Base-by-base conservation (phyloP, 2,113 vertebrate species). In the Elephas maximus region DNA sequence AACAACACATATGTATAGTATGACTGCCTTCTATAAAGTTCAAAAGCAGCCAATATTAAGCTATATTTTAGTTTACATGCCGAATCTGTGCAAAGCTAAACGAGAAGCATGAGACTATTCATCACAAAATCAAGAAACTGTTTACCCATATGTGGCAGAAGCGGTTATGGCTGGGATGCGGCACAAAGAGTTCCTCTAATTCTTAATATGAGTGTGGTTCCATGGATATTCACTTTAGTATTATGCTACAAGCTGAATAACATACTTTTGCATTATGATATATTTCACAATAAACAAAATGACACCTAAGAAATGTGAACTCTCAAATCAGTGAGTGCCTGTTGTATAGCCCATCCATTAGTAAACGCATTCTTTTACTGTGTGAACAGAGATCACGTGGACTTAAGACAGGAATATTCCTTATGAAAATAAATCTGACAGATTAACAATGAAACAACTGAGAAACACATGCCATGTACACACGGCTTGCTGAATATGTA, bases 311-410 rank as follows among this genome's bases (percentile, higher is more conserved):
- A 85, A 94, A 90, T 60, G 18, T 37, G 30, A 23, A 76, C 10
- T 81, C 26, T 73, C 33, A 26, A 90, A 89, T 88, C 33, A 85
- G 23, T 80, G 37, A 62, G 67, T 73, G 79, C 48, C 84, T 85
- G 8, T 28, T 79, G 63, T 48, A 12, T 3, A 71, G 48, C 37
- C 11, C 12, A 6, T 30, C n/a, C n/a, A 83, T 62, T 77, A 83
- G 41, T 44, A 90, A 93, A 93, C 44, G 17, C 17, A 85, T 63
- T 37, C 30, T 86, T 95, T 79, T 60, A 92, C 77, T 79, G 51
- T 63, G 48, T n/a, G 33, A 28, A 84, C 3, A 93, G 41, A 95
- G 62, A 79, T 53, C 41, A 85, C 44, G 21, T 23, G 30, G 26
- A 60, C 33, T 81, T 69, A n/a, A 69, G 48, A 48, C 9, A 48